These are phyloP conservation scores for Camelus dromedarius DNA, from an alignment of 2,113 vertebrate species.

Conservation along the genomic window DNA sequence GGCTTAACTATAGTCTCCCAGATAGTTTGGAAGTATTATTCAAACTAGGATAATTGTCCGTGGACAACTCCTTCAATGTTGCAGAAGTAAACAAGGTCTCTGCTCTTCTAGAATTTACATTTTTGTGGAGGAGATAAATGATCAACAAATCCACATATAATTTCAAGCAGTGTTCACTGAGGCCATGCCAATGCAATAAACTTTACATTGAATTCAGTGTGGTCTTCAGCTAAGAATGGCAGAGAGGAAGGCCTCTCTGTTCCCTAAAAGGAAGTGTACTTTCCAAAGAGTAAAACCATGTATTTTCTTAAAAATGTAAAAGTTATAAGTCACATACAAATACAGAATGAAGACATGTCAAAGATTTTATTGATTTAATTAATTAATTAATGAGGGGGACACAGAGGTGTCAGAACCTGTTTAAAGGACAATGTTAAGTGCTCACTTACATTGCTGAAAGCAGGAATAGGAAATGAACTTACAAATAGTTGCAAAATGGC, in stretches of 20 bases:
- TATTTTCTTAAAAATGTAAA: background rate
- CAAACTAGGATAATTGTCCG: background rate
- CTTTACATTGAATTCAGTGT: background rate
- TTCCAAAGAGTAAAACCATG: background rate
- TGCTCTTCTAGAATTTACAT: background rate
- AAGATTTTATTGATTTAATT: background rate
- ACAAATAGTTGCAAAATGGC: background rate
- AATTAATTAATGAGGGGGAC: background rate
- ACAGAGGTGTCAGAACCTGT: background rate
- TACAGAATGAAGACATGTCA: background rate
- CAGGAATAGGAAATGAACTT: background rate
- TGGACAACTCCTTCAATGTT: background rate
- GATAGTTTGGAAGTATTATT: background rate
- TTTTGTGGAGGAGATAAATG: background rate
- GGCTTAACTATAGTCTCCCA: background rate
- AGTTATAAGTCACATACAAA: background rate
- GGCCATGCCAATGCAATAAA: background rate
- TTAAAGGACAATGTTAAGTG: background rate
- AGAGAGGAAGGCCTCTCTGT: background rate
- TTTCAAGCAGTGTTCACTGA: background rate
- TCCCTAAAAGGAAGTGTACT: background rate
- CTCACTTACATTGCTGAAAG: background rate
- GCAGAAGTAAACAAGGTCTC: background rate
- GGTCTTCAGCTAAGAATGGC: background rate
- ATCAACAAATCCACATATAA: background rate